These are phyloP conservation scores for Chinchilla lanigera DNA, from an alignment of 2,113 vertebrate genomes.

Conservation along the genomic window DNA sequence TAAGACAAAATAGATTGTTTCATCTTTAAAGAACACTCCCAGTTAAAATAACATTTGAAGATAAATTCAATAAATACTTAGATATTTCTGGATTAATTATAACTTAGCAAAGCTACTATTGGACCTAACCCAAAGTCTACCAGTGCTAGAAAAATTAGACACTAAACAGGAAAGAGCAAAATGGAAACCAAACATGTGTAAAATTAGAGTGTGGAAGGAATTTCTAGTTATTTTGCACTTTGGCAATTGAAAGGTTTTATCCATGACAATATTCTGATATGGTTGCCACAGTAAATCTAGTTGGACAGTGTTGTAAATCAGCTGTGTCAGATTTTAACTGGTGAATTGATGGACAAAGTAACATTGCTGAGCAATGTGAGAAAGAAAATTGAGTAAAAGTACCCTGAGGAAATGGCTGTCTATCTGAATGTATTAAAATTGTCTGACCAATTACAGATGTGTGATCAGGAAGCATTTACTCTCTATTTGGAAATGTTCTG, in stretches of 20 bases:
- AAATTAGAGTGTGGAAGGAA: slow-evolving; percentile 19
- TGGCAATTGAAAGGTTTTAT: not conserved
- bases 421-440: not conserved
- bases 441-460: not conserved
- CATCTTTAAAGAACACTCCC: not conserved
- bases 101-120: not conserved
- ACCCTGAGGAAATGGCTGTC: not conserved
- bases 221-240: not conserved
- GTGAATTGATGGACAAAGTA: not conserved
- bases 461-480: not conserved
- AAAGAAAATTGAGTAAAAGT: not conserved
- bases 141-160: not conserved
- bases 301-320: not conserved
- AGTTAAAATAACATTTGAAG: slow-evolving; percentile 6
- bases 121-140: not conserved
- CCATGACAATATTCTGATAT: not conserved
- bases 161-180: not conserved
- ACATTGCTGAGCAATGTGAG: not conserved
- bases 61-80: not conserved
- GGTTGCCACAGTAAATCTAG: not conserved
- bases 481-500: not conserved
- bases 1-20: not conserved
- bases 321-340: not conserved
- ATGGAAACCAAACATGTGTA: not conserved
- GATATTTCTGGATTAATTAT: not conserved